These are phyloP conservation scores for Drosophila subsilvestris DNA, from an alignment of 2,888 invertebrate species.

Conservation along the genomic window DNA sequence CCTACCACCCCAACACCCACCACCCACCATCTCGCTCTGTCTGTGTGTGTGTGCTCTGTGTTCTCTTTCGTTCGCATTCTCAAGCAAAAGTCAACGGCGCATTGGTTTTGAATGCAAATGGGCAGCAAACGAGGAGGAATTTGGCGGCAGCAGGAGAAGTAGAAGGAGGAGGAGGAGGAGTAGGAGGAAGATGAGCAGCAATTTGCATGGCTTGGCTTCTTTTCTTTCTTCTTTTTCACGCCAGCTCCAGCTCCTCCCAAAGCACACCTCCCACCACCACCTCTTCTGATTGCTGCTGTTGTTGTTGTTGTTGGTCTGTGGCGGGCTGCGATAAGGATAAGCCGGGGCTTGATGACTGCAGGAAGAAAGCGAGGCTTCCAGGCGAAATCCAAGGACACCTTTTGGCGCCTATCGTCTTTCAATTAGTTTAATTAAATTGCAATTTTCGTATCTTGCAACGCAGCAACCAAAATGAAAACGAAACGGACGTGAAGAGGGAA, in stretches of 20 bases:
- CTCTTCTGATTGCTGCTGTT: constrained; percentile 2
- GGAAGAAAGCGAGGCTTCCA: neutral
- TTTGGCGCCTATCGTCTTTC: constrained; percentile 72
- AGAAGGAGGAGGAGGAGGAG: neutral
- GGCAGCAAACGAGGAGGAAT: constrained; percentile 43
- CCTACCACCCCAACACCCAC: neutral
- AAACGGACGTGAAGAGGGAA: neutral
- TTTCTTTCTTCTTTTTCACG: neutral
- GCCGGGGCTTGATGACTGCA: constrained; percentile 23
- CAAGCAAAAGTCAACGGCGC: constrained; percentile 71
- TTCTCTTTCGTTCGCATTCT: constrained; percentile 17
- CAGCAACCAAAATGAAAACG: constrained; percentile 17
- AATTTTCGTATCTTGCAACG: constrained; percentile 63
- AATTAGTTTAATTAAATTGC: constrained; percentile 77
- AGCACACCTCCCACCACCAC: neutral
- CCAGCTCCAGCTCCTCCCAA: neutral
- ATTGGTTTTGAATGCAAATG: constrained; percentile 73
- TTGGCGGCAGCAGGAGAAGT: too few relatives aligned
- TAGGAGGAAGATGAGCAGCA: constrained; percentile 56
- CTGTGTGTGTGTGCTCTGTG: neutral
- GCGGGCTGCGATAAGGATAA: constrained; percentile 43
- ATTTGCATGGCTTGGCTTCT: constrained; percentile 69
- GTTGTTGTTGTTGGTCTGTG: constrained; percentile 49
- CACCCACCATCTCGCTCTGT: neutral
- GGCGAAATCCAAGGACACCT: constrained; percentile 28